These are phyloP conservation scores for Incurvaria masculella DNA, from an alignment of 2,888 invertebrate genomes.

Conservation along the genomic window DNA sequence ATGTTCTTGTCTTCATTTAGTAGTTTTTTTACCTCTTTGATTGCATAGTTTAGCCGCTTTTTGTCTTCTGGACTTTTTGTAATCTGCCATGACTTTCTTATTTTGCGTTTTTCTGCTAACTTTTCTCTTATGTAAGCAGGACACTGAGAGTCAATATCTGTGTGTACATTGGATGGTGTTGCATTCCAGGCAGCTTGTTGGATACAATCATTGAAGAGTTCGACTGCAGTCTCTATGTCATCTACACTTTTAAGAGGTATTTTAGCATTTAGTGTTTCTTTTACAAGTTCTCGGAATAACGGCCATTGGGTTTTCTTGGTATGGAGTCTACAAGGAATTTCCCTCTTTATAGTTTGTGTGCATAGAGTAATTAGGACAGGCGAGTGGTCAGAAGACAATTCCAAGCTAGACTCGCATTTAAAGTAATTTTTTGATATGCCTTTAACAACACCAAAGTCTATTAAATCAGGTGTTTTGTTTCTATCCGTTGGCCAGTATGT, in stretches of 20 bases:
- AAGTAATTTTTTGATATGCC: conserved; percentile 5
- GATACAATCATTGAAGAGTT: neutral
- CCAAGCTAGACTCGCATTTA: conserved; percentile 5
- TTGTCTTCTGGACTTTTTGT: neutral
- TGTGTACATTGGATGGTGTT: neutral
- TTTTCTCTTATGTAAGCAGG: neutral
- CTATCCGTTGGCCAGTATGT: conserved; percentile 16
- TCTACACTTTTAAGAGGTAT: neutral
- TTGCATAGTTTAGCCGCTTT: neutral
- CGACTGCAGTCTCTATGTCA: neutral
- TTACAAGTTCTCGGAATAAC: neutral
- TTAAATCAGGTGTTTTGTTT: conserved; percentile 12
- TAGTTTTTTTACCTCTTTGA: neutral
- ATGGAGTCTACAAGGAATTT: neutral
- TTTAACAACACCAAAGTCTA: conserved; percentile 8
- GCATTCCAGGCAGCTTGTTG: neutral
- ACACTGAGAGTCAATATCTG: neutral
- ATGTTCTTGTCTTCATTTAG: neutral
- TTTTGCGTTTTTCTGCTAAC: neutral
- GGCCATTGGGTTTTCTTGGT: neutral
- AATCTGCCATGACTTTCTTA: neutral
- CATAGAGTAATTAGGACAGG: neutral
- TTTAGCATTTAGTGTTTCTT: neutral
- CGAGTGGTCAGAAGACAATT: no score
- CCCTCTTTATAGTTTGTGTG: neutral